Evolutionary conservation across 1,140 invertebrate species (phyloP).

Genomic region (Atopsyche davidsoni): DNA sequence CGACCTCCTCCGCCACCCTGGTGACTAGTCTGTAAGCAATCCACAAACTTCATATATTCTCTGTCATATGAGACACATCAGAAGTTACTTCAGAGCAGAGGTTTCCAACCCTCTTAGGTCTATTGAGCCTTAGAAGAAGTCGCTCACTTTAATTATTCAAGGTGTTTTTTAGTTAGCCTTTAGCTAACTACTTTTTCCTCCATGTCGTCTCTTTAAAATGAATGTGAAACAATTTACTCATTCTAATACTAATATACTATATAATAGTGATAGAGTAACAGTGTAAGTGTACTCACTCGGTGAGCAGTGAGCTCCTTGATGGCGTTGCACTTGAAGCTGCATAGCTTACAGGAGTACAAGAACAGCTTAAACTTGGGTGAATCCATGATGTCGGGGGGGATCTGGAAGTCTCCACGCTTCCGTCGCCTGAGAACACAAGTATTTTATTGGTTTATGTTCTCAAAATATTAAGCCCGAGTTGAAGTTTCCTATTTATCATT

Average conservation of each 20-base stretch:
- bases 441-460: too few relatives aligned
- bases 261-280: background rate
- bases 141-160: background rate
- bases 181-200: background rate
- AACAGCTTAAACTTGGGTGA: conserved; percentile 43
- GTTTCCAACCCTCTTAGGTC: background rate
- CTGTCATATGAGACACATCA: background rate
- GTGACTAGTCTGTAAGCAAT: conserved; percentile 31
- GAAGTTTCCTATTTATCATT: background rate
- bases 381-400: conserved; percentile 37
- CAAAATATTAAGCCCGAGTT: too few relatives aligned
- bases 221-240: background rate
- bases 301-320: conserved; percentile 41
- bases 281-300: conserved; percentile 33
- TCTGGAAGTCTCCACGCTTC: conserved; percentile 33
- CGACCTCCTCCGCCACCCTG: conserved; percentile 25
- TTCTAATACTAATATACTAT: too few relatives aligned
- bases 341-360: conserved; percentile 43
- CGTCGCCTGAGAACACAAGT: conserved; percentile 26
- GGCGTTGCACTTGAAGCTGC: conserved; percentile 43
- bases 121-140: background rate
- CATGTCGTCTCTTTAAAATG: background rate
- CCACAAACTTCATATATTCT: background rate
- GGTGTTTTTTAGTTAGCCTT: background rate
- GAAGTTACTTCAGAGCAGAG: background rate